Evolutionary conservation across 1,140 invertebrate species (phyloP).

Genomic region (Drosophila elegans): DNA sequence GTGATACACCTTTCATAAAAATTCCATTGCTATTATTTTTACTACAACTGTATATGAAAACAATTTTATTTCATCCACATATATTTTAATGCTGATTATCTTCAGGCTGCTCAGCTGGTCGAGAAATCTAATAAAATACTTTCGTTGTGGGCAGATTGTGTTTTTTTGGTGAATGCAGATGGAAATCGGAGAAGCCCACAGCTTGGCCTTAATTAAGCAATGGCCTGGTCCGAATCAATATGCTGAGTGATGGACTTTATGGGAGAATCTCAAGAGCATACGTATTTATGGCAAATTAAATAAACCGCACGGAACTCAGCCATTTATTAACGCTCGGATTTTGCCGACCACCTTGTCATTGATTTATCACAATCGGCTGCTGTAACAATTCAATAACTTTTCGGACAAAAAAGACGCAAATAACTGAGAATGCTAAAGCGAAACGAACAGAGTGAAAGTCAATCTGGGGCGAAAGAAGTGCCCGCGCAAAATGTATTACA

Average conservation of each 20-base stretch:
- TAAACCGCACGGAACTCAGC: conserved; percentile 44
- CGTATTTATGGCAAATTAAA: conserved; percentile 71
- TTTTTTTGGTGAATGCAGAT: conserved; percentile 42
- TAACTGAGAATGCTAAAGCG: conserved; percentile 29
- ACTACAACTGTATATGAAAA: conserved; percentile 3
- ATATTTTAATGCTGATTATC: conserved; percentile 75
- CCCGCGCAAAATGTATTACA: conserved; percentile 60
- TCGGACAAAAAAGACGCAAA: conserved; percentile 52
- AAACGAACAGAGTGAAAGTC: conserved; percentile 15
- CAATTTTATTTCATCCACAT: conserved; percentile 16
- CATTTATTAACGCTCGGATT: conserved; percentile 59
- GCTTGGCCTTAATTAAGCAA: conserved; percentile 67
- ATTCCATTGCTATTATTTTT: background rate
- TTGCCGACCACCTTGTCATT: conserved; percentile 53
- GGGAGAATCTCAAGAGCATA: conserved; percentile 38
- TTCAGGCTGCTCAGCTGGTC: conserved; percentile 44
- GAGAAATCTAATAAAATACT: conserved; percentile 73
- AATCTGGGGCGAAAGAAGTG: background rate
- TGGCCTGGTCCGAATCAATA: conserved; percentile 55
- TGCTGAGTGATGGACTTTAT: conserved; percentile 41
- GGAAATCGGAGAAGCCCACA: conserved; percentile 43
- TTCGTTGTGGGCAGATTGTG: conserved; percentile 68
- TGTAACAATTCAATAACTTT: conserved; percentile 76
- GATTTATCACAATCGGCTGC: conserved; percentile 76
- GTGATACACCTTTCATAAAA: background rate